These are phyloP conservation scores for Karalla daura DNA, from an alignment of 2,797 vertebrate species.

Conservation along the genomic window DNA sequence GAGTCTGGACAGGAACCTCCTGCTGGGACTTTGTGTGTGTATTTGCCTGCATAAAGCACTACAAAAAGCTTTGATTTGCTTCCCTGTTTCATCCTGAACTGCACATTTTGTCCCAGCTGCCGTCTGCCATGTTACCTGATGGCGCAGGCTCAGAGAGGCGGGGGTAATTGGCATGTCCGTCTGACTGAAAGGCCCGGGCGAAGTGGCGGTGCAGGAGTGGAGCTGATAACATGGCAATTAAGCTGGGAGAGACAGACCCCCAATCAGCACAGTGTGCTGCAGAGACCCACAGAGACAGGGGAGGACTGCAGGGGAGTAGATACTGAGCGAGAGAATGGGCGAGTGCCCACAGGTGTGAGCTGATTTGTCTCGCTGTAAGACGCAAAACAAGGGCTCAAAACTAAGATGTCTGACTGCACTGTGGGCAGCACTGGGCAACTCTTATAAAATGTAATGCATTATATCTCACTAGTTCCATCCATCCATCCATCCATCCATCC, in stretches of 20 bases:
- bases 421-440: too few relatives aligned
- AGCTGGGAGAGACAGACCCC: conserved; percentile 54
- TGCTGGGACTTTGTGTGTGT: conserved; percentile 54
- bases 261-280: conserved; percentile 55
- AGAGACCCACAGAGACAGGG: conserved; percentile 52
- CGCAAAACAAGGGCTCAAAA: conserved; percentile 42
- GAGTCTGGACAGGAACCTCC: conserved; percentile 58
- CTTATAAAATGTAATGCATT: too few relatives aligned
- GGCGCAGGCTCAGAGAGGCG: conserved; percentile 28
- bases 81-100: conserved; percentile 49
- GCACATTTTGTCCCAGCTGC: conserved; percentile 47
- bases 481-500: too few relatives aligned
- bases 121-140: conserved; percentile 56
- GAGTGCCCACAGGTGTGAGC: conserved; percentile 45
- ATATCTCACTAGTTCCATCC: too few relatives aligned
- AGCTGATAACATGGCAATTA: conserved; percentile 79
- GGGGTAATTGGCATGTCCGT: conserved; percentile 78
- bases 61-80: conserved; percentile 51
- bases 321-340: conserved; percentile 21
- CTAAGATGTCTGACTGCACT: conserved; percentile 27
- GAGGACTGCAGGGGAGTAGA: conserved; percentile 31
- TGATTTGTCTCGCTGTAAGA: conserved; percentile 59
- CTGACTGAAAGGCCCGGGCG: conserved; percentile 60
- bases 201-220: conserved; percentile 61
- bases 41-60: conserved; percentile 27